Evolutionary conservation across 2,888 invertebrate species (phyloP).

Genomic region (Mesorhabditis spiculigera): DNA sequence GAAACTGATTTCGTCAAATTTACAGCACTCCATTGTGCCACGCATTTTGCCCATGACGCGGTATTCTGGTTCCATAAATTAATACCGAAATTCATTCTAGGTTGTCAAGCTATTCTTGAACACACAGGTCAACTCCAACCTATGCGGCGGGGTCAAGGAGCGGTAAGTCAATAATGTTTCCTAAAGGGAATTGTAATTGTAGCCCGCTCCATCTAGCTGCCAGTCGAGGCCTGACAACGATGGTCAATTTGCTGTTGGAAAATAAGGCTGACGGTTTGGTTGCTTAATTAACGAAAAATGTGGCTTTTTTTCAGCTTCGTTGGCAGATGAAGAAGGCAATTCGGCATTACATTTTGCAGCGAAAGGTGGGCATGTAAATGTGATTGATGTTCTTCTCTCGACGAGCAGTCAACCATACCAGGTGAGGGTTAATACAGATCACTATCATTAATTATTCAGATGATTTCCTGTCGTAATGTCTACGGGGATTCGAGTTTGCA

Average conservation of each 20-base stretch:
- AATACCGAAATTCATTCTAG: background rate
- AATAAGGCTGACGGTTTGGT: constrained; percentile 60
- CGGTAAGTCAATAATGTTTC: background rate
- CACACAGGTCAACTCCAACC: background rate
- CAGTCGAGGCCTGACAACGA: constrained; percentile 59
- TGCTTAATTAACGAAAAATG: background rate
- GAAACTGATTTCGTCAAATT: constrained; percentile 61
- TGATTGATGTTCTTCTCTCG: constrained; percentile 59
- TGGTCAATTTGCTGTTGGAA: constrained; percentile 60
- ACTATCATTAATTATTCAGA: constrained; percentile 16
- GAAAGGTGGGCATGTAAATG: constrained; percentile 60
- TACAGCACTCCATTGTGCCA: constrained; percentile 62
- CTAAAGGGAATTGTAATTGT: background rate
- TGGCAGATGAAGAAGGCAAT: constrained; percentile 63
- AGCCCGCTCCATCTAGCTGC: constrained; percentile 62
- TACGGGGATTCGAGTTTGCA: constrained; percentile 63
- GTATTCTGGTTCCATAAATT: constrained; percentile 37
- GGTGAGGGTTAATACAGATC: background rate
- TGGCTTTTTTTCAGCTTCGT: constrained; percentile 54
- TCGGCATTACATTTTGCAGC: constrained; percentile 62
- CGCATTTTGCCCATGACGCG: constrained; percentile 62
- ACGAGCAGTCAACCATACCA: constrained; percentile 10
- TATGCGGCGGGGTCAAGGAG: background rate
- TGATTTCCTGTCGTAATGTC: constrained; percentile 57
- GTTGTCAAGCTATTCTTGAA: background rate